Evolutionary conservation across 2,797 vertebrate genomes (phyloP), one percentile per base, ranked within the genome.

Genomic region (Girardinus metallicus): DNA sequence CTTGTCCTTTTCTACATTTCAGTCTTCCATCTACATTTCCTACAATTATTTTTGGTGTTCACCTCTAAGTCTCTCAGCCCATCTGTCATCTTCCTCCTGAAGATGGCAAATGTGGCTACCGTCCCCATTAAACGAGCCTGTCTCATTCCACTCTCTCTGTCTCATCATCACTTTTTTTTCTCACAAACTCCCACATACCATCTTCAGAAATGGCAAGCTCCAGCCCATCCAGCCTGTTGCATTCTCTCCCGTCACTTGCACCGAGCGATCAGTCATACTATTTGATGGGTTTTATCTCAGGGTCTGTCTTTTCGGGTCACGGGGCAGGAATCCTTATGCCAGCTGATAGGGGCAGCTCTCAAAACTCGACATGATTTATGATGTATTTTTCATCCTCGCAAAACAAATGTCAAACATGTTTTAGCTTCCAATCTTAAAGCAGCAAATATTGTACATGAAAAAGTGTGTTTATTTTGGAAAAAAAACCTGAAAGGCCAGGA

Each of bases 161-260:
- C 74, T 92, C 81, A 46, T 81, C 85, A 74, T 90, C 74, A 57
- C 81, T 88, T 83, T 89, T 85, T 79, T 85, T 79, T 78, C 89
- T 90, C 93, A 92, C 93, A 92, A 93, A 92, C 92, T 85, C 92
- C 93, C 90, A 94, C 93, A 95, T 94, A 94, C 93, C 94, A 93
- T 91, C 89, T 82, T 81, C 39, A 1, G 73, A 46, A 3, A 84
- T 94, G 90, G 91, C 94, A 95, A 94, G 94, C 94, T 91, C 15
- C 44, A 75, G 93, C 94, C 90, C 89, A 95, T 95, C 93, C 92
- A 85, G 91, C 92, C 88, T 92, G 91, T 84, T 90, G 90, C 90
- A 26, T 87, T 86, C 85, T 88, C 88, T 91, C 83, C 70, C 86
- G 87, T 84, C 83, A 73, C 84, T 76, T 16, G 75, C 4, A 79